Conservation (phyloP, 2,113 vertebrate genomes). For the Apodemus speciosus region DNA sequence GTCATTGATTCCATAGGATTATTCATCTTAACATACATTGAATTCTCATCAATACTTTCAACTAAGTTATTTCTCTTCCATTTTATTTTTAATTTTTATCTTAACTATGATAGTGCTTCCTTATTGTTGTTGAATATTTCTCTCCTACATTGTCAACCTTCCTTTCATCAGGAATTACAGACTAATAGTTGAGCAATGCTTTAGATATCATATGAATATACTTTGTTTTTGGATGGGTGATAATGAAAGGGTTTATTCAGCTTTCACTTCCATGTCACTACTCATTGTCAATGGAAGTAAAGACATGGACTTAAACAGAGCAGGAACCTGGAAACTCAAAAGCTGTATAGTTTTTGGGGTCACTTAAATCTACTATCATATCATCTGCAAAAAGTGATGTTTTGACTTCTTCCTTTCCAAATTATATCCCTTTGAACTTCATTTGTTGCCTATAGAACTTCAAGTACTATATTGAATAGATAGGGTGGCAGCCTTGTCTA, state of each 20-base stretch:
- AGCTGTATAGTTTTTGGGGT: no score
- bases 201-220: neutral
- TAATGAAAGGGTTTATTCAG: neutral
- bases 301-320: neutral
- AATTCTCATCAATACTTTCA: neutral
- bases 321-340: neutral
- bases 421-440: no score
- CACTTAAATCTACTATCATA: no score
- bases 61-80: neutral
- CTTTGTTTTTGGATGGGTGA: rapidly evolving
- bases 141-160: neutral
- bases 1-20: neutral
- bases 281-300: neutral
- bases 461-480: no score
- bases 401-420: no score
- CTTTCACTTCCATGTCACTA: neutral
- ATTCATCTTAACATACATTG: neutral
- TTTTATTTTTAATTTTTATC: neutral
- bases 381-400: no score
- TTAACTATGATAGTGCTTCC: neutral
- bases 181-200: neutral
- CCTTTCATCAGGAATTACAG: neutral
- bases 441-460: no score
- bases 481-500: no score
- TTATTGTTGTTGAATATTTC: neutral